Evolutionary conservation across 1,140 invertebrate species (phyloP), one percentile per base, ranked within the genome.

Genomic region (Hycleus phaleratus): DNA sequence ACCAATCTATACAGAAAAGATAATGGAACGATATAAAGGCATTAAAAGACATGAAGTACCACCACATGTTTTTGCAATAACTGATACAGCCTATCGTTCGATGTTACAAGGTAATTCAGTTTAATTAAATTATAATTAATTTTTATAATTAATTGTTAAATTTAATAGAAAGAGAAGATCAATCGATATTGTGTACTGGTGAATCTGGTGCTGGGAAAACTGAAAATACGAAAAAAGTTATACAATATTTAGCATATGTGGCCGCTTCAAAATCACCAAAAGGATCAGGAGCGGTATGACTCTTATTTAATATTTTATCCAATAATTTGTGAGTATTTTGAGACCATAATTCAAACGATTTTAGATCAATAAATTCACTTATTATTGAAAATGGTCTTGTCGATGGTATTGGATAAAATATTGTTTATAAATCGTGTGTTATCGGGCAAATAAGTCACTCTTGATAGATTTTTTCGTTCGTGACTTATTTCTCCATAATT

Each of bases 151-250:
- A 32, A 32, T 32, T 32, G 32, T 32, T 32, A 1, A 10, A 42
- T 12, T 50, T 42, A 82, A 24, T 79, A 97, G 96, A 99, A 82
- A 86, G 95, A 43, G 97, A 99, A 80, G 96, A 99, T 78, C 97
- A 99, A 78, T 97, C 95, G 6, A 99, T 99, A 75, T 81, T 99
- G 52, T 99, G 97, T 81, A 99, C 97, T 49, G 97, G 97, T 66
- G 97, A 99, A 78, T 99, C 96, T n/a, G 97, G 97, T 66, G 97
- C 97, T 64, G 97, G 97, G 62, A 99, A 99, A 82, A 99, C 97
- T 18, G 97, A 99, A 77, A 99, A 99, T 77, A 99, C 97, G 44
- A 99, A 99, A 79, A 99, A 99, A 85, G 97, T 99, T 38, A 99
- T 99, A 72, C 97, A 99, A 78, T 99, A 99, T 81, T 81, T 99